Conservation (phyloP, 2,113 vertebrate species). For the Meriones unguiculatus region DNA sequence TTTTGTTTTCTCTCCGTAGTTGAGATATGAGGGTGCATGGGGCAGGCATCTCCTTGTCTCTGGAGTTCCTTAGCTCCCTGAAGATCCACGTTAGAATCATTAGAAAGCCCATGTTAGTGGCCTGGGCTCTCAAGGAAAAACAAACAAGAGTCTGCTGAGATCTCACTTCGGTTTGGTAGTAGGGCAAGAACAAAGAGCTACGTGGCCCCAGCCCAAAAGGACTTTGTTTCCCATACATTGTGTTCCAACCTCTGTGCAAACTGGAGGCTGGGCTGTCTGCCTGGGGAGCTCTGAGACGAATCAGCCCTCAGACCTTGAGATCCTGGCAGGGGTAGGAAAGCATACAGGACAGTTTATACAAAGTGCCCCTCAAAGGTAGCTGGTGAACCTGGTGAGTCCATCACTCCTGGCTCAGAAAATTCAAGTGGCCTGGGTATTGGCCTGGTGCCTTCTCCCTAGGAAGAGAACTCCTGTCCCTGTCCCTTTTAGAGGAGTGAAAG, state of each 20-base stretch:
- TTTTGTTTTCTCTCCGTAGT: not conserved
- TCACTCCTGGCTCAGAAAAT: constrained; percentile 17
- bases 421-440: not conserved
- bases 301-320: not conserved
- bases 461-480: not conserved
- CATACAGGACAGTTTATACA: not conserved
- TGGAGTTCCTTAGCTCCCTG: not conserved
- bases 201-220: not conserved
- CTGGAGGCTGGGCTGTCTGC: not conserved
- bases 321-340: not conserved
- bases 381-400: not conserved
- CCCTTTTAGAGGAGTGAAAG: not conserved
- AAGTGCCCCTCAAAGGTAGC: not conserved
- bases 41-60: not conserved
- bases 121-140: not conserved
- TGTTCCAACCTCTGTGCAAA: constrained; percentile 8
- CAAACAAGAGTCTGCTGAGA: not conserved
- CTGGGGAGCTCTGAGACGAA: not conserved
- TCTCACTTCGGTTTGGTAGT: not conserved
- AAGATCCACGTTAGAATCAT: not conserved
- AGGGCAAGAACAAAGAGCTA: not conserved
- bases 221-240: not conserved
- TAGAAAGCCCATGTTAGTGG: not conserved
- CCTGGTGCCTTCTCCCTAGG: not conserved
- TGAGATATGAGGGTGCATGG: not conserved